These are phyloP conservation scores for Ophonus ardosiacus DNA, from an alignment of 2,888 invertebrate genomes.

Conservation along the genomic window DNA sequence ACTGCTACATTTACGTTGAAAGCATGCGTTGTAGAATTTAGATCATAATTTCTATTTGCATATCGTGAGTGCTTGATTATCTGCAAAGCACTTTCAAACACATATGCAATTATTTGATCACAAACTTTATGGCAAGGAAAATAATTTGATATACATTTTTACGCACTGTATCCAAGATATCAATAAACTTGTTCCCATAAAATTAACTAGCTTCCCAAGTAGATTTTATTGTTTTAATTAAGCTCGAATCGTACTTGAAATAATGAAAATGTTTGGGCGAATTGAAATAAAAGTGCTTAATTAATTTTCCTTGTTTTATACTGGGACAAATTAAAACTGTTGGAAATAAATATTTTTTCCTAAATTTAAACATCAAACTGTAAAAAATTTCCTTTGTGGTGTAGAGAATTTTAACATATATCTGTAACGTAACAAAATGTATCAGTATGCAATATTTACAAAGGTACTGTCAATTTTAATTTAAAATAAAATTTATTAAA, in stretches of 20 bases:
- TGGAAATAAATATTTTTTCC: not conserved
- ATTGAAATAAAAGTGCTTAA: not conserved
- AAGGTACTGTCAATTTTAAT: not conserved
- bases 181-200: not conserved
- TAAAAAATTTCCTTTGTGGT: not conserved
- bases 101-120: conserved; percentile 20
- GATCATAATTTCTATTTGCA: conserved; percentile 15
- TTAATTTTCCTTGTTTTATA: not conserved
- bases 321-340: not conserved
- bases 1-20: conserved; percentile 9
- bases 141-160: conserved; percentile 27
- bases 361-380: not conserved
- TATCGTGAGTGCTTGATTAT: conserved; percentile 11
- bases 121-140: not conserved
- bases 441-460: not conserved
- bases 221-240: conserved; percentile 6
- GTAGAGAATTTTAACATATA: not conserved
- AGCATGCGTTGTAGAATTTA: conserved; percentile 2
- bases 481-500: not conserved
- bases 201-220: not conserved
- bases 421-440: not conserved
- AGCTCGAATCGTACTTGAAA: not conserved
- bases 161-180: not conserved
- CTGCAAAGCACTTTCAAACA: not conserved
- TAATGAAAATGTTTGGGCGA: not conserved